Evolutionary conservation across 2,113 vertebrate species (phyloP), one percentile per base, ranked within the genome.

Genomic region (Jacana jacana): DNA sequence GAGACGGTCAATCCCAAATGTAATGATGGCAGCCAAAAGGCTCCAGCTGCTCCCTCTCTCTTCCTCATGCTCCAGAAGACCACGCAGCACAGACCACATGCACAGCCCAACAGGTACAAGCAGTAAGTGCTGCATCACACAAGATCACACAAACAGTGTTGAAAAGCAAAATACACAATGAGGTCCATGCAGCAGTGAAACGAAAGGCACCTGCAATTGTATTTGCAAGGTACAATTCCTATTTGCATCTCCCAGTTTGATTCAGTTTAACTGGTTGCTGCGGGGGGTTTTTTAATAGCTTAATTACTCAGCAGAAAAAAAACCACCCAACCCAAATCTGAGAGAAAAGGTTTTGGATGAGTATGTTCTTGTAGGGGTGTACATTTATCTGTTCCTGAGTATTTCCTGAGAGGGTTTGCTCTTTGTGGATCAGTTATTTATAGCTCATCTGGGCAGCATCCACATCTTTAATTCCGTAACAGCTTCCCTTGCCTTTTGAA

Each of bases 401-500:
- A 40, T 60, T 37, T n/a, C n/a, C n/a, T 17, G 6, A 90, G 80
- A 93, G 65, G 52, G 28, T 71, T 58, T 89, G 86, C 58, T 96
- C 16, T 52, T 88, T 68, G 19, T 72, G 58, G 96, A 91, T 69
- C 88, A 68, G 77, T 79, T 95, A 96, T 91, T 95, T 95, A 94
- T 46, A 94, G 91, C 94, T 91, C 89, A 76, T 88, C 86, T 88
- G 49, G 94, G 92, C 54, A 92, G 84, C 89, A 97, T 78, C 89
- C 91, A 94, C 77, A 77, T 84, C 89, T 95, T 93, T 46, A 95
- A 97, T 97, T 96, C 65, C 4, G 0, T 72, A 95, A 94, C 52
- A 87, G 90, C 77, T 96, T 96, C 77, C 89, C 66, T 82, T 89
- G 87, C 70, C 93, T 97, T 96, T 69, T 93, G 89, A 97, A 97